Base-by-base conservation (phyloP, 2,113 vertebrate genomes). In the Sylvilagus bachmani region DNA sequence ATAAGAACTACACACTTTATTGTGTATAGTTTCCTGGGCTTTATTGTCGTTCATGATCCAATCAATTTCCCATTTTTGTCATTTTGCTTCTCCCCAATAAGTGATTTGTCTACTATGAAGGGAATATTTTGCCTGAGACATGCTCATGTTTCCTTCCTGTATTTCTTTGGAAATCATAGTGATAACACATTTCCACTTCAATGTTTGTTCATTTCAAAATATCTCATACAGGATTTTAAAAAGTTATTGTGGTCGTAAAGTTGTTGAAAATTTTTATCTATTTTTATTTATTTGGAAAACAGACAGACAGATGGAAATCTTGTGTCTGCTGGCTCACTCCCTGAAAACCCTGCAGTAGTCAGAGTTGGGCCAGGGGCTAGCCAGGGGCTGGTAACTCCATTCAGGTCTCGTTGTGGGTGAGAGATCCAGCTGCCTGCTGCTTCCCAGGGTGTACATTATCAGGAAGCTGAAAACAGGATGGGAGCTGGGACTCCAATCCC, bases 41-140 rank as follows among this genome's bases (percentile, higher is more conserved):
- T 75, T 89, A 91, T 74, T 95, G 79, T 51, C 64, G 36, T 66
- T 93, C 29, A 31, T 29, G 49, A 49, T 51, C 6, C 25, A 70
- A 77, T 90, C 80, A 69, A 33, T 93, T 94, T 93, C 94, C 44
- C 33, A 9, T 69, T n/a, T 66, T 80, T 22, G 58, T 70, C 93
- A 44, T 73, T 82, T 90, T 89, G 70, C 92, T 89, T 97, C 75
- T 79, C 77, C 58, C 51, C 17, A 86, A 29, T 24, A 94, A 84
- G 53, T 55, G 51, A 89, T 95, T 95, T 92, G 5, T 49, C 44
- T 87, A 22, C 70, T 21, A 70, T 25, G 66, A 87, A 29, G 81
- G n/a, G 24, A 14, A 55, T 62, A 71, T 49, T 88, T 86, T 85
- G 33, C 67, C 75, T 79, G 71, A 81, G 55, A 44, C 66, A 73